These are phyloP conservation scores for Gonatopus flavifemur DNA, from an alignment of 1,140 invertebrate genomes.

Conservation along the genomic window DNA sequence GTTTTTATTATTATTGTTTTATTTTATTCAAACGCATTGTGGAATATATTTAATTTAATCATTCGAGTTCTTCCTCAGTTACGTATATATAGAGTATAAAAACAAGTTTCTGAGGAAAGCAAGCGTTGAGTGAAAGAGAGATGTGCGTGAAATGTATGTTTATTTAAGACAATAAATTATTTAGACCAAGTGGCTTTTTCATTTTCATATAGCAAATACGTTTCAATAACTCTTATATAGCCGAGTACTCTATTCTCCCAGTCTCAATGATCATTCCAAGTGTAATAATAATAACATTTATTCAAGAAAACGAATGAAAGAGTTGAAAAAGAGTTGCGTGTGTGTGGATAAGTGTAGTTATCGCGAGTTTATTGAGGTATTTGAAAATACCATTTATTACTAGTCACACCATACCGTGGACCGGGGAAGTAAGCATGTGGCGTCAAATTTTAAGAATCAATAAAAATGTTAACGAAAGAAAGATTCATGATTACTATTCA, in stretches of 20 bases:
- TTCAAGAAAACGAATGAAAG: constrained; percentile 22
- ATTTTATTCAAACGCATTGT: too few relatives aligned
- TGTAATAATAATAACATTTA: constrained; percentile 27
- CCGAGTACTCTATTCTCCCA: constrained; percentile 23
- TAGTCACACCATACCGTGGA: constrained; percentile 52
- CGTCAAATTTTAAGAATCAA: not conserved
- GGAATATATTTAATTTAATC: too few relatives aligned
- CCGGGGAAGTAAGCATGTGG: constrained; percentile 22
- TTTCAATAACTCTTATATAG: constrained; percentile 5
- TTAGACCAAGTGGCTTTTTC: constrained; percentile 16
- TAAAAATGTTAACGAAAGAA: too few relatives aligned
- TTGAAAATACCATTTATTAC: constrained; percentile 47
- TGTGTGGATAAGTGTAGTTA: constrained; percentile 1
- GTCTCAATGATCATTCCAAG: constrained; percentile 48
- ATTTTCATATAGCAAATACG: not conserved
- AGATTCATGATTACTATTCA: too few relatives aligned
- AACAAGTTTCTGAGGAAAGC: too few relatives aligned
- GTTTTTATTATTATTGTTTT: too few relatives aligned
- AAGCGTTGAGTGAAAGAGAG: too few relatives aligned
- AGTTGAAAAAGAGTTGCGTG: constrained; percentile 13
- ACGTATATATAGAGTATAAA: too few relatives aligned
- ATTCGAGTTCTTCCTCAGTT: too few relatives aligned
- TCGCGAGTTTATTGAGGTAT: constrained; percentile 43
- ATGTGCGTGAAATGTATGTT: too few relatives aligned
- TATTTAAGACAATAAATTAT: too few relatives aligned